Evolutionary conservation across 2,797 vertebrate species (phyloP).

Genomic region (Hemibagrus guttatus): DNA sequence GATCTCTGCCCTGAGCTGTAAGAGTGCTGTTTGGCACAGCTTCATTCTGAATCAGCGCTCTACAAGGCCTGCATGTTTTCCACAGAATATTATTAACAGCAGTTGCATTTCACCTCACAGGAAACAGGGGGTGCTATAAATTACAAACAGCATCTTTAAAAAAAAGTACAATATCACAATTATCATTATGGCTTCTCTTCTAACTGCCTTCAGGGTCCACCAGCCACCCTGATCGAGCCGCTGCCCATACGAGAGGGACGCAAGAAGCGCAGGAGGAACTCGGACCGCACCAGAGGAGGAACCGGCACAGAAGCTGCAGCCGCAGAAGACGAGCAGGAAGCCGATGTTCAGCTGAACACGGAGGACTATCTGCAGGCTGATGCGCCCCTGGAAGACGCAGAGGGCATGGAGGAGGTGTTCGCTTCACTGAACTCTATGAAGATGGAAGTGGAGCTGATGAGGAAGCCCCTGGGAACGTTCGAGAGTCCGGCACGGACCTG

Average conservation of each 20-base stretch:
- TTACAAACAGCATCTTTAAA: neutral
- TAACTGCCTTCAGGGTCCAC: slow-evolving; percentile 72
- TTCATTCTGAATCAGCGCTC: neutral
- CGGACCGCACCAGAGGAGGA: slow-evolving; percentile 41
- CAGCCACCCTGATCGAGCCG: slow-evolving; percentile 74
- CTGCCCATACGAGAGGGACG: slow-evolving; percentile 73
- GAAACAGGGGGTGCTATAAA: neutral
- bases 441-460: slow-evolving; percentile 84
- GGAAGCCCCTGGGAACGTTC: slow-evolving; percentile 81
- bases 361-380: slow-evolving; percentile 74
- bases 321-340: slow-evolving; percentile 37
- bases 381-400: slow-evolving; percentile 66
- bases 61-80: neutral
- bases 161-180: neutral
- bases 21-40: neutral
- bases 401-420: slow-evolving; percentile 89
- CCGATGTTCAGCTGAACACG: slow-evolving; percentile 68
- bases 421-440: slow-evolving; percentile 86
- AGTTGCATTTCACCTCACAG: neutral
- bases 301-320: slow-evolving; percentile 53
- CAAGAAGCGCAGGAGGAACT: slow-evolving; percentile 69
- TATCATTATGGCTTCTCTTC: too few relatives aligned
- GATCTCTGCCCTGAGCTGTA: neutral
- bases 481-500: slow-evolving; percentile 87
- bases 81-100: neutral